These are phyloP conservation scores for Sebastes hopkinsi DNA, from an alignment of 2,797 vertebrate species.

Conservation along the genomic window DNA sequence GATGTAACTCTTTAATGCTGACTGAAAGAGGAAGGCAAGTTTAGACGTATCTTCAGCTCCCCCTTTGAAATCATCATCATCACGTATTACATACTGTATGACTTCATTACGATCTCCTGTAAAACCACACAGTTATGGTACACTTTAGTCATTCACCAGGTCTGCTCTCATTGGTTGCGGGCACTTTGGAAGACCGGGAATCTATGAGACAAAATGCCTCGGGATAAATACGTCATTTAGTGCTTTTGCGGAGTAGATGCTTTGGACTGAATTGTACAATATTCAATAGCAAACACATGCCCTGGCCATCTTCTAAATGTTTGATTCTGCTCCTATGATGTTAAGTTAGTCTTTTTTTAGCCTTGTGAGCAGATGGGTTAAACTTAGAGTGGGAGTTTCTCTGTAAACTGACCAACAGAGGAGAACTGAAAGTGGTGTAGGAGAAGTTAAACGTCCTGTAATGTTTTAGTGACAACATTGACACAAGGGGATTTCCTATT, in stretches of 20 bases:
- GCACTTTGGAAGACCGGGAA: background rate
- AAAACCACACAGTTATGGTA: background rate
- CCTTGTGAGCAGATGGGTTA: background rate
- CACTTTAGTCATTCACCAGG: background rate
- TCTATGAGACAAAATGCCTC: background rate
- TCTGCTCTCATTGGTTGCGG: background rate
- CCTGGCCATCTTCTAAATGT: background rate
- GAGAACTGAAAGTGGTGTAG: background rate
- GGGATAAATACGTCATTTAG: background rate
- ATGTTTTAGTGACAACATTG: background rate
- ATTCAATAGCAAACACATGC: background rate
- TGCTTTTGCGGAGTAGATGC: background rate
- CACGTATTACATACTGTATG: background rate
- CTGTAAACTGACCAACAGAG: background rate
- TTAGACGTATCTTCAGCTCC: background rate
- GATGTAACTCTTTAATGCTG: background rate
- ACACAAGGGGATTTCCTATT: background rate
- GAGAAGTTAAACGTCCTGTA: background rate
- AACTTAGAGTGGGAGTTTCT: background rate
- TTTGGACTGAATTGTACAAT: background rate
- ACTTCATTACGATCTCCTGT: constrained; percentile 12
- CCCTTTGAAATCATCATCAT: background rate
- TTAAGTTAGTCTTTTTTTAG: background rate
- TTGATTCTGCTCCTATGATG: background rate
- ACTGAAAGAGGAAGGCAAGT: background rate